A percentile compares a stretch with the other conserved stretches of the same genome.
These are phyloP conservation scores for Arrhopalites spinosus DNA, from an alignment of 2,888 invertebrate species.

Conservation along the genomic window DNA sequence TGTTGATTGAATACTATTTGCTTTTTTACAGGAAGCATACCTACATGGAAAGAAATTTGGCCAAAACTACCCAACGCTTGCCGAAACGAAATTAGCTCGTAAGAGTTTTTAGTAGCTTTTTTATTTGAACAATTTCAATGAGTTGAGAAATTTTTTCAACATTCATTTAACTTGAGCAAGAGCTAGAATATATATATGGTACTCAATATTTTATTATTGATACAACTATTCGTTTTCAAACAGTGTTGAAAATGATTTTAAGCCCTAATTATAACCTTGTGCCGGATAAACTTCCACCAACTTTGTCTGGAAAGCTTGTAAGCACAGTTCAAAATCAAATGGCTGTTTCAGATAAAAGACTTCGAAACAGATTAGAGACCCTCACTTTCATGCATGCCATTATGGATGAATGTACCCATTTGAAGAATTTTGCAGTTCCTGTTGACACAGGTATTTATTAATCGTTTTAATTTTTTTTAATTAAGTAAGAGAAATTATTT, in stretches of 20 bases:
- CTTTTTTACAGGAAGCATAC: conserved; percentile 44
- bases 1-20: too few relatives aligned
- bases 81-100: background rate
- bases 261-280: conserved; percentile 7
- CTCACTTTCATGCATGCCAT: conserved; percentile 93
- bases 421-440: conserved; percentile 84
- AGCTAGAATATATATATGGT: too few relatives aligned
- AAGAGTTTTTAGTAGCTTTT: background rate
- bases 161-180: too few relatives aligned
- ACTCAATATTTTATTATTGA: too few relatives aligned
- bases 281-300: conserved; percentile 28
- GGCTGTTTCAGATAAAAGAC: conserved; percentile 10
- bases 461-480: too few relatives aligned
- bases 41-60: conserved; percentile 45
- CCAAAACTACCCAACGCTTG: background rate
- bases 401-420: conserved; percentile 98
- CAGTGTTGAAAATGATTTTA: conserved; percentile 9
- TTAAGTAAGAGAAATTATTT: too few relatives aligned
- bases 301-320: conserved; percentile 15
- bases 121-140: too few relatives aligned
- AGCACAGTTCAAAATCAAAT: conserved; percentile 27
- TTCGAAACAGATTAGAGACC: conserved; percentile 66
- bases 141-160: too few relatives aligned
- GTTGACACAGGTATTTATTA: conserved; percentile 89
- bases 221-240: background rate